Evolutionary conservation across 1,140 invertebrate species (phyloP), one percentile per base, ranked within the genome.

Genomic region (Scaptomyza hsui): DNA sequence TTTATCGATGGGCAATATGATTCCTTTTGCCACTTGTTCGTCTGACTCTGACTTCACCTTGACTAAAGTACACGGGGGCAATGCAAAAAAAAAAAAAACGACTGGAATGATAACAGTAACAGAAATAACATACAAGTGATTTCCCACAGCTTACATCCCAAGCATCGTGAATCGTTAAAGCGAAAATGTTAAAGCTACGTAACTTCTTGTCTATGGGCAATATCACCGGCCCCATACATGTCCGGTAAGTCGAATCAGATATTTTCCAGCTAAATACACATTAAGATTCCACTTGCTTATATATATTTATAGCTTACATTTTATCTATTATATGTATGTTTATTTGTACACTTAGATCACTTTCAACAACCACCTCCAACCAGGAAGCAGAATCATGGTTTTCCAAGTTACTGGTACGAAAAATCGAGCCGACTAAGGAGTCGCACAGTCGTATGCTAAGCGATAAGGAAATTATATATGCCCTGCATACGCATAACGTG

Each of bases 371-470:
- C 21, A 61, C 72, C 10, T 59, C 18, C 45, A 73, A 72, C 64
- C 78, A 74, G 35, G 88, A 91, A 12, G 71, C 78, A 6, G 96
- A 97, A 92, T 94, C 96, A 82, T 98, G 97, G 97, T 93, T 98
- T 42, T 97, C 95, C 67, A 98, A 98, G 92, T 92, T 98, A 32
- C 92, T 98, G 57, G 97, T 98, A 21, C 93, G 97, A 70, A 97
- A 95, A 92, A 97, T 98, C 90, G 97, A 98, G 90, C 97, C 97
- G 4, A 97, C 96, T 0, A 98, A 98, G 91, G 97, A 99, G 91
- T 97, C 98, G 4, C 98, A 99, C 92, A 99, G 98, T 78, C 94
- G 96, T 60, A 97, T 98, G 94, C 93, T 99, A 26, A 97, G 97
- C 74, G 96, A 98, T 91, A 98, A 98, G 92, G 97, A 98, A 92